phyloP scores from a whole-genome alignment of 1,140 invertebrate species.

The Goniozus legneri region DNA sequence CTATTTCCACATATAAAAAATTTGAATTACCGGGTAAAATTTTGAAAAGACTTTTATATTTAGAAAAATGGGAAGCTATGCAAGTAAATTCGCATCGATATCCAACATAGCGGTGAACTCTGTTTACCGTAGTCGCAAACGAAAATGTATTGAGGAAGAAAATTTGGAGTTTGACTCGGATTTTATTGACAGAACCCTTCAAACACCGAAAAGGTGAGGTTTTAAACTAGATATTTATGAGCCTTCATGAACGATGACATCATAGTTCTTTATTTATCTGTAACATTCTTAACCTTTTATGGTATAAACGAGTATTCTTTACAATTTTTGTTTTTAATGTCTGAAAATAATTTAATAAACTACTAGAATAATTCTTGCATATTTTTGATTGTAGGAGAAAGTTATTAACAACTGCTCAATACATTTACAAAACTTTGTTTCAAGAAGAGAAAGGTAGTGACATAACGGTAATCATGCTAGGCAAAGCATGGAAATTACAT shows the following conservation, averaged over 20 bases:
- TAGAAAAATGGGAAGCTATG: conserved; percentile 48
- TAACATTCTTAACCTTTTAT: too few relatives aligned
- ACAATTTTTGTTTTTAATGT: too few relatives aligned
- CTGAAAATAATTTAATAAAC: too few relatives aligned
- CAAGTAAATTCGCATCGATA: conserved; percentile 43
- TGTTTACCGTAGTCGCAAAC: conserved; percentile 45
- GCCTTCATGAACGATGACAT: too few relatives aligned
- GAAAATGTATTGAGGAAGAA: conserved; percentile 50
- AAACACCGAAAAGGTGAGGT: conserved; percentile 51
- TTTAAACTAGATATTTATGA: too few relatives aligned
- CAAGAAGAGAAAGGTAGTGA: conserved; percentile 75
- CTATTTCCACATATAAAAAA: too few relatives aligned
- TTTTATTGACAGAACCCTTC: conserved; percentile 48
- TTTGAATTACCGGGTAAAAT: too few relatives aligned
- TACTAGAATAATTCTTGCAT: too few relatives aligned
- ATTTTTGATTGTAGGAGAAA: conserved; percentile 60
- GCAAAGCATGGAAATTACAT: conserved; percentile 72
- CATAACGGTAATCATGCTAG: conserved; percentile 69
- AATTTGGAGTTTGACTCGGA: conserved; percentile 44
- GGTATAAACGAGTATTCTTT: too few relatives aligned
- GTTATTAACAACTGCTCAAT: conserved; percentile 70
- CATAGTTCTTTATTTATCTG: too few relatives aligned
- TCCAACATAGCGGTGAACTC: conserved; percentile 46
- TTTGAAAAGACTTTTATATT: too few relatives aligned
- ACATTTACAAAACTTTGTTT: conserved; percentile 78